Evolutionary conservation across 2,888 invertebrate genomes (phyloP), one percentile per base, ranked within the genome.

Genomic region (Cephalotes varians): DNA sequence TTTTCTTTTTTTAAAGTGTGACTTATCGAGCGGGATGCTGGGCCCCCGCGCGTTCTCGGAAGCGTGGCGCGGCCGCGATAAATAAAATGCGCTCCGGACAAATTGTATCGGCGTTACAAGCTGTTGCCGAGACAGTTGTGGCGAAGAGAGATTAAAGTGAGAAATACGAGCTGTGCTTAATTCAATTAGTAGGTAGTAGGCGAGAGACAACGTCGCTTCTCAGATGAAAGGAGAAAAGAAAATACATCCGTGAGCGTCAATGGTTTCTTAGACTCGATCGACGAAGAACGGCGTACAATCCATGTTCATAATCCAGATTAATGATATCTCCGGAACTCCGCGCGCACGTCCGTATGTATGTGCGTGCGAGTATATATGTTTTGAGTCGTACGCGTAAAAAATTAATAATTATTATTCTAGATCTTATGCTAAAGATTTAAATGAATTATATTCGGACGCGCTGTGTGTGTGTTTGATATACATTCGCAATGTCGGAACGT

Each of bases 11-110:
- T 86, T 86, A 73, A 82, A n/a, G n/a, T n/a, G 86, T 88, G 91
- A 91, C 90, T 92, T 92, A 92, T 92, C 90, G 88, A 87, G 82
- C 84, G 47, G 77, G 82, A 82, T 72, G 69, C 81, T 72, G 67
- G 5, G 40, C 44, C 62, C 28, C 10, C 64, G 60, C 76, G 51
- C 64, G 58, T 89, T 88, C 88, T 84, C 81, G 87, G 87, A 85
- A 90, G 82, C 84, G 82, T 77, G 73, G 81, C 73, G 77, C 18
- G 31, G 71, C 51, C 65, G 83, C 84, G 90, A 90, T 91, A 92
- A 92, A 92, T 92, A 90, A 90, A 88, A 79, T 56, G 69, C 72
- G 74, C 81, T 37, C 37, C 49, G 87, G 89, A 92, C 92, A 92
- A 92, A 92, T 92, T 92, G 90, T 91, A 88, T 89, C 89, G 82